Percentiles rank a stretch among this genome's conserved stretches.
Conservation (phyloP, 2,113 vertebrate species). For the Sakesphorus luctuosus region DNA sequence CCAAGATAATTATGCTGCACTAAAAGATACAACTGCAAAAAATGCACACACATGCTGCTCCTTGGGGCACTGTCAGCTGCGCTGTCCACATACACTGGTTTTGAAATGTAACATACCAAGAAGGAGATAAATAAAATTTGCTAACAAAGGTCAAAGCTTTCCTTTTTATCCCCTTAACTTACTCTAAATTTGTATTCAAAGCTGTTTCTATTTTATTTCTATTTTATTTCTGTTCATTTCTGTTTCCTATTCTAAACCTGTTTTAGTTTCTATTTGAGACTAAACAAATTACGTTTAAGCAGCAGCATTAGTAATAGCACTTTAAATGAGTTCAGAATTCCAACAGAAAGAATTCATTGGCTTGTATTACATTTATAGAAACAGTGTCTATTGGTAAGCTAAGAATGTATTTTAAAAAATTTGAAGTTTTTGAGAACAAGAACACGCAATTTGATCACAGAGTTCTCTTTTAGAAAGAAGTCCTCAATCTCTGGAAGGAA, state of each 20-base stretch:
- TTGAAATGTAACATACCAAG: not conserved
- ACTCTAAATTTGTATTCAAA: not conserved
- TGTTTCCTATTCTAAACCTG: not conserved
- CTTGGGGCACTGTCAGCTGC: not conserved
- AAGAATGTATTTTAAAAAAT: not conserved
- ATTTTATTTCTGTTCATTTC: no score
- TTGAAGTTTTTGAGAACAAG: not conserved
- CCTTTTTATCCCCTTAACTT: not conserved
- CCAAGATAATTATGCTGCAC: not conserved
- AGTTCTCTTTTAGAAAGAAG: not conserved
- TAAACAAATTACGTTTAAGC: not conserved
- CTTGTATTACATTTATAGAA: not conserved
- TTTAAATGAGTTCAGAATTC: not conserved
- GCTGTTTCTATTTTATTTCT: not conserved
- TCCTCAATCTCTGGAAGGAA: not conserved
- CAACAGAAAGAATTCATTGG: not conserved
- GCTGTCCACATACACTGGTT: fast-evolving
- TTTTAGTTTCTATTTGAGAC: not conserved
- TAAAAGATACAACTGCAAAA: not conserved
- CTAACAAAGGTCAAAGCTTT: not conserved
- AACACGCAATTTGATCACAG: not conserved
- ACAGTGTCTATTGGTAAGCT: not conserved
- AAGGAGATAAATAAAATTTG: not conserved
- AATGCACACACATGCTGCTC: not conserved
- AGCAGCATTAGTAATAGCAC: not conserved